Evolutionary conservation across 2,797 vertebrate genomes (phyloP), one percentile per base, ranked within the genome.

Genomic region (Saxicola maurus): DNA sequence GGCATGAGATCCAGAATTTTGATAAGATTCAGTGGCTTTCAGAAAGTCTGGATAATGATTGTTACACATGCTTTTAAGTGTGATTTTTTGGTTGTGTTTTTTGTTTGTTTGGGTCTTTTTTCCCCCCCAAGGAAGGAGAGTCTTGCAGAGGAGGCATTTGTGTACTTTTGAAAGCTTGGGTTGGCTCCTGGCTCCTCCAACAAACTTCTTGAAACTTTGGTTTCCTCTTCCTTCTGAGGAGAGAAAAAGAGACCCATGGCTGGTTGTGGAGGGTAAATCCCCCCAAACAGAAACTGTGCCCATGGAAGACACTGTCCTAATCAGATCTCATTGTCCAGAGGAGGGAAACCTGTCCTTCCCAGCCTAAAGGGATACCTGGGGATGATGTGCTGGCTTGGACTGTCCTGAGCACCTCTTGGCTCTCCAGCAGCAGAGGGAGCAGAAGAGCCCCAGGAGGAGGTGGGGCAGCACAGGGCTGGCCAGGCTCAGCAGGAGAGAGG

Each of bases 351-450:
- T 59, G 18, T 35, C 16, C 46, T 86, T 69, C 31, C 37, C 19
- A 43, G 45, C 27, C 13, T 15, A n/a, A 49, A 66, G 25, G 11
- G 20, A 69, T 77, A 45, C 18, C 4, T 37, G 33, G 9, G 37
- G 11, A 42, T 0, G 1, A n/a, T n/a, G n/a, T 28, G 28, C 19
- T 1, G 3, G 10, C 5, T 31, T 51, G 51, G 57, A 23, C 7
- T 35, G 21, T 55, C 21, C 37, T 55, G 48, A 90, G 45, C 48
- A 27, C 7, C 24, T 25, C 33, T 35, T 35, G 57, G 27, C 40
- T 74, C 15, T 2, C 3, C 11, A 24, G 40, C 35, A 73, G 81
- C 46, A 31, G n/a, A 6, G 0, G 62, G 35, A 49, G 35, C 35
- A 27, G 16, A 57, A 62, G 75, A 27, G 2, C 27, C 2, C 8